Base-by-base conservation (phyloP, 1,140 invertebrate genomes). In the Magallana angulata region DNA sequence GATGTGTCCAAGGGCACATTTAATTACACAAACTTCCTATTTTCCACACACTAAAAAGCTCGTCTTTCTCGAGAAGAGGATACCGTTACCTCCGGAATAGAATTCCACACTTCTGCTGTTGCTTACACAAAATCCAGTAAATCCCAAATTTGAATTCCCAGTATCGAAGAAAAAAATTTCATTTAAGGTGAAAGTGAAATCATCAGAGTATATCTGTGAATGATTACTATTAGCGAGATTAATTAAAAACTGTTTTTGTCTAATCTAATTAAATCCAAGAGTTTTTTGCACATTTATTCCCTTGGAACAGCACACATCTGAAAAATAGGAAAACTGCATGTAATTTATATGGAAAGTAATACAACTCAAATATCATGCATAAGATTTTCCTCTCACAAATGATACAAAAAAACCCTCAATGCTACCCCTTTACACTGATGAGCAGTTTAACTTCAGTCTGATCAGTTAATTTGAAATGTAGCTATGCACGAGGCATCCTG, bases 181-280 rank as follows among this genome's bases (percentile, higher is more conserved):
- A 76, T 76, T 76, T 24, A 76, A 76, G 36, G 68, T 76, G 68
- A 76, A 24, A 76, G 68, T 76, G 68, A 76, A 24, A 76, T 76
- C 68, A 76, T 76, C 68, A 76, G 68, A 76, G 30, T 76, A 76
- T 30, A 76, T 76, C 68, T 36, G 68, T 76, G 68, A 76, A 76
- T 76, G 68, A 76, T 76, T 76, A 76, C 24, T 30, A 76, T 76
- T 76, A 11, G 68, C 68, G 36, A 30, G 68, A 76, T 76, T 76
- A 76, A 76, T 76, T 76, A 76, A 76, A 30, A 76, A 76, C 68
- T 76, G 24, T 76, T 76, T 24, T 76, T 76, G 36, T 18, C 68
- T 76, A 76, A 76, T 76, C 68, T 76, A 76, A 76, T 76, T 76
- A 76, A 76, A 76, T 76, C 68, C 68, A 76, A 76, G 68, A 76